A percentile compares a stretch with the other conserved stretches of the same genome.
Evolutionary conservation across 2,888 invertebrate species (phyloP).

Genomic region (Eristalis intricaria): DNA sequence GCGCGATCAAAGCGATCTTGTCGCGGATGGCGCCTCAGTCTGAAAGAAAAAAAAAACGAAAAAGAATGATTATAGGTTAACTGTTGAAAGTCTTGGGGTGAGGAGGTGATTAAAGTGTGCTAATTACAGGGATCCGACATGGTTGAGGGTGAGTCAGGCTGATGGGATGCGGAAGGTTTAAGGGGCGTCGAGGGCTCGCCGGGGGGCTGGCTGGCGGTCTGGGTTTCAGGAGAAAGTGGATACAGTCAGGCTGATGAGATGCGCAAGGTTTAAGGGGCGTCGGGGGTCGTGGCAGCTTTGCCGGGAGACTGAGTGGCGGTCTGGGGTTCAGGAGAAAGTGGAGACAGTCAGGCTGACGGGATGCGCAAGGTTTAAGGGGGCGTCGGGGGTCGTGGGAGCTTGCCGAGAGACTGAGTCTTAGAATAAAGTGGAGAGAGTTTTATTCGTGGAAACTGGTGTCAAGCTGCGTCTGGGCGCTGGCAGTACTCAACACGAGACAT

Average conservation of each 20-base stretch:
- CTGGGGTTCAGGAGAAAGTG: no score
- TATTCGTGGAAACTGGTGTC: no score
- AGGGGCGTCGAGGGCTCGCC: no score
- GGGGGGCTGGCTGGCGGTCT: not conserved
- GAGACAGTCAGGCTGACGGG: not conserved
- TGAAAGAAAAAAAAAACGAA: slow-evolving; percentile 34
- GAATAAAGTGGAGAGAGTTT: no score
- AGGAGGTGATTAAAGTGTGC: slow-evolving; percentile 17
- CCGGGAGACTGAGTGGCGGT: not conserved
- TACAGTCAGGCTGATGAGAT: no score
- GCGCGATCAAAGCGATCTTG: slow-evolving; percentile 26
- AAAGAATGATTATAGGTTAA: slow-evolving; percentile 55
- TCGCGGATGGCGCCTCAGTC: slow-evolving; percentile 51
- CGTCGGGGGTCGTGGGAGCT: no score
- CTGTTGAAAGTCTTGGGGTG: slow-evolving; percentile 22
- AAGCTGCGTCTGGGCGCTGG: no score
- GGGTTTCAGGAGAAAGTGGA: not conserved
- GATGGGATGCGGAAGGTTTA: not conserved
- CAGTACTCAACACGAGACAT: no score
- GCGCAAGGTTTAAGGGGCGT: no score
- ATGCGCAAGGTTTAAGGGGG: not conserved
- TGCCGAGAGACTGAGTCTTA: no score
- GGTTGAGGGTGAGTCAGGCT: not conserved
- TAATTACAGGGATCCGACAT: not conserved
- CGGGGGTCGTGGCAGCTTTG: no score